A percentile compares a stretch with the other conserved stretches of the same genome.
Conservation (phyloP, 2,113 vertebrate species). For the Cochlearius cochlearius region DNA sequence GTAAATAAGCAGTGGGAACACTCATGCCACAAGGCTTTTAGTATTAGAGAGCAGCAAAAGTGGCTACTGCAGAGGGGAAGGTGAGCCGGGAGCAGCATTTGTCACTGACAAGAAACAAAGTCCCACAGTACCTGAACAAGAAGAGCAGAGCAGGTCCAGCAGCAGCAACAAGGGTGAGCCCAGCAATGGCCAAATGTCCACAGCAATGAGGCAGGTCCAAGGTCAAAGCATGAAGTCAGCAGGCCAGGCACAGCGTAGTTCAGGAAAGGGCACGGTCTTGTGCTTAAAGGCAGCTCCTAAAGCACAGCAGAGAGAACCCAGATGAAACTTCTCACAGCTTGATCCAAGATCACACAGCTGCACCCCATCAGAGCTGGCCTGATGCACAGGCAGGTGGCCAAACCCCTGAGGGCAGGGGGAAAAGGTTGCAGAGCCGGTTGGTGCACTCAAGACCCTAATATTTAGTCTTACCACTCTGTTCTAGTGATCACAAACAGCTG, state of each 20-base stretch:
- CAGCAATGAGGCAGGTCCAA: background rate
- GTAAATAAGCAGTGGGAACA: background rate
- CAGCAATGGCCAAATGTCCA: rapidly evolving
- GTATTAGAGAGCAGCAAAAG: background rate
- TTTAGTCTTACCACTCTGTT: background rate
- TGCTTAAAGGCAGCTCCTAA: background rate
- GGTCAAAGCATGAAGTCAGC: background rate
- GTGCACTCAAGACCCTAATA: background rate
- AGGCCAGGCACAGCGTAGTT: rapidly evolving
- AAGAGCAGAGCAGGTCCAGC: background rate
- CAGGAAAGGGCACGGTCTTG: background rate
- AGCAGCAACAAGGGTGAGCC: background rate
- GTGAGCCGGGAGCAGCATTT: background rate
- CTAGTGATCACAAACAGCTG: background rate
- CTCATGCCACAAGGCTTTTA: background rate
- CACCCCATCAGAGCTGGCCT: background rate
- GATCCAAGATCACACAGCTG: background rate
- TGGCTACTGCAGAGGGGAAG: background rate
- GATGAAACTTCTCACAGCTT: background rate
- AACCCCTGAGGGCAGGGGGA: background rate
- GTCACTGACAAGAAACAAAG: background rate
- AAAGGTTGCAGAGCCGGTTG: background rate
- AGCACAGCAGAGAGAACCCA: background rate
- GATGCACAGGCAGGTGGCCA: background rate
- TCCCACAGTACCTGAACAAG: background rate